Base-by-base conservation (phyloP, 1,140 invertebrate genomes). In the Pseudomyrmex pallidus region DNA sequence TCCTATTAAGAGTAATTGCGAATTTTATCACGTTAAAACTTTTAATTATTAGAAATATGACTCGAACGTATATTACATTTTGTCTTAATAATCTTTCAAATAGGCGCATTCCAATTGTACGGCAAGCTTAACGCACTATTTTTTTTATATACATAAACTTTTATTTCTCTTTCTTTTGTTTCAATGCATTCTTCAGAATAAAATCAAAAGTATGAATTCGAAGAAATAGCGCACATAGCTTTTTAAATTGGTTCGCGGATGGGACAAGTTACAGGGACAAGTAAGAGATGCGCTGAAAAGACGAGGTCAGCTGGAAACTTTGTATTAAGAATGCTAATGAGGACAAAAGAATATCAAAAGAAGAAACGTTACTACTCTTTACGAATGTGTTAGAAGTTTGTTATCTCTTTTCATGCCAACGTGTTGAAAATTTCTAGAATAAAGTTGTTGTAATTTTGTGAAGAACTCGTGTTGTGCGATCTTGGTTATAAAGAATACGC, bases 281-380 rank as follows among this genome's bases (percentile, higher is more conserved):
- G n/a, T n/a, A n/a, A 54, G 8, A 54, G 20, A 20, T 3, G 5
- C 22, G 25, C 1, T 54, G 35, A 22, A 15, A 46, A 12, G 17
- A 8, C 8, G 66, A 12, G 20, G 46, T 59, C 44, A 59, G 54
- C 22, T 25, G 7, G 10, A 59, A 70, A 70, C 52, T 80, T 72
- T 13, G 56, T 50, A 56, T 80, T 50, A 80, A 70, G 54, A 70
- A 72, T 80, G 66, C 54, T 80, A 80, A 80, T 59, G 56, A 72
- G 44, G 1, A 48, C 20, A 12, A 44, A 78, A 59, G 15, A 2
- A 48, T 78, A 35, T 70, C 22, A 50, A 78, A 70, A 48, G 54
- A 48, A 70, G 20, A 78, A 70, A 59, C n/a, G 10, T 12, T 67
- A 10, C 52, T 59, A 70, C 48, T 8, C 20, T 68, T 78, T 7